Percentiles rank a stretch among this genome's conserved stretches.
Evolutionary conservation across 1,140 invertebrate genomes (phyloP).

Genomic region (Penaeus chinensis): DNA sequence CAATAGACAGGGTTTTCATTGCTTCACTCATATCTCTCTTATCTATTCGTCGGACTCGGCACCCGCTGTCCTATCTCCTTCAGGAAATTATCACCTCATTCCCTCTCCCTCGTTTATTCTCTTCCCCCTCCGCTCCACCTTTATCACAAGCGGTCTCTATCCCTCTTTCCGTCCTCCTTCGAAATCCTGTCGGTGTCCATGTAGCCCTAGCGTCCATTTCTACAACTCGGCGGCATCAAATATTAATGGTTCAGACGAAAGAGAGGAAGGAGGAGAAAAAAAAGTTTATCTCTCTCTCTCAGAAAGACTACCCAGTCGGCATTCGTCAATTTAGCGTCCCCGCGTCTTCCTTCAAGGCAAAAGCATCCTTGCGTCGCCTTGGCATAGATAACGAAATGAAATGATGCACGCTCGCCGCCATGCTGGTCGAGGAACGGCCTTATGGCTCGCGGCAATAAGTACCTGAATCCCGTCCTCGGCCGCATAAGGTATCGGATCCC

Average conservation of each 20-base stretch:
- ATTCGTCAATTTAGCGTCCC: conserved; percentile 30
- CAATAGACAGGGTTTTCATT: too few species aligned
- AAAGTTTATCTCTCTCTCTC: conserved; percentile 29
- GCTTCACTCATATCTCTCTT: too few species aligned
- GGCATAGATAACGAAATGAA: neutral
- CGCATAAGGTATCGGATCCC: conserved; percentile 52
- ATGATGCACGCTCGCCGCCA: too few species aligned
- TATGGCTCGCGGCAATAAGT: neutral
- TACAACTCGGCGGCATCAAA: conserved; percentile 49
- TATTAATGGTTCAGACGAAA: conserved; percentile 41
- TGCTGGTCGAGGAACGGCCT: too few species aligned
- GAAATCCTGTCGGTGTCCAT: conserved; percentile 41
- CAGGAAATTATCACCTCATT: neutral
- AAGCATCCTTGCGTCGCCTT: conserved; percentile 30
- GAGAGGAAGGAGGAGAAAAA: conserved; percentile 14
- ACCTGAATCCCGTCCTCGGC: conserved; percentile 27
- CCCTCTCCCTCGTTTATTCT: neutral
- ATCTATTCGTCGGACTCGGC: too few species aligned
- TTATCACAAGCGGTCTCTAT: too few species aligned
- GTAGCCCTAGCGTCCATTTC: conserved; percentile 49
- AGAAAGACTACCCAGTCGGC: conserved; percentile 22
- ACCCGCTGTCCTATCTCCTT: too few species aligned
- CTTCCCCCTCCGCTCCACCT: neutral
- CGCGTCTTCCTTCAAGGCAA: conserved; percentile 5
- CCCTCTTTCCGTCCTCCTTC: neutral